phyloP scores from a whole-genome alignment of 1,140 invertebrate genomes.

The Ceratosolen fusciceps region DNA sequence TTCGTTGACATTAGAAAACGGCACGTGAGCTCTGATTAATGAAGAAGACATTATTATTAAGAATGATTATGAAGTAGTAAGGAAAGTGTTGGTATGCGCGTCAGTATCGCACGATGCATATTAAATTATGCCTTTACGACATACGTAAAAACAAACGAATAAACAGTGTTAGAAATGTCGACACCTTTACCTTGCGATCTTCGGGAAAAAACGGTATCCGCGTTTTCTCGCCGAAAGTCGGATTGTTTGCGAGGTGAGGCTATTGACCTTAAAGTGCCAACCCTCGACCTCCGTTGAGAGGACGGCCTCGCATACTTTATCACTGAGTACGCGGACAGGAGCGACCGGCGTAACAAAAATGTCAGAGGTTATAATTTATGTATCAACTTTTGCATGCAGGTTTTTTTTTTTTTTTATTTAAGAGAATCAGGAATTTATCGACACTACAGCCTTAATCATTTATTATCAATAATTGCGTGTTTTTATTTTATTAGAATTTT shows the following conservation, averaged over 20 bases:
- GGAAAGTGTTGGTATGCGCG: too few relatives aligned
- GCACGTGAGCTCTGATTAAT: too few relatives aligned
- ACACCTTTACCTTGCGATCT: slow-evolving; percentile 66
- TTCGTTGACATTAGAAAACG: too few relatives aligned
- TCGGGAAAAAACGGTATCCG: slow-evolving; percentile 69
- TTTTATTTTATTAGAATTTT: too few relatives aligned
- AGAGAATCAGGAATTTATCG: too few relatives aligned
- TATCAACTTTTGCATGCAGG: background rate
- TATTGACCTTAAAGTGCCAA: slow-evolving; percentile 70
- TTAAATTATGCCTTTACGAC: too few relatives aligned
- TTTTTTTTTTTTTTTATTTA: too few relatives aligned
- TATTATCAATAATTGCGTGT: too few relatives aligned
- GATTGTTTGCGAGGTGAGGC: slow-evolving; percentile 67
- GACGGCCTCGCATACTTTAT: slow-evolving; percentile 69
- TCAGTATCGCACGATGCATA: too few relatives aligned
- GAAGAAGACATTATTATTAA: too few relatives aligned
- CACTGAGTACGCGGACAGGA: slow-evolving; percentile 54
- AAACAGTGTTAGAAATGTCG: background rate
- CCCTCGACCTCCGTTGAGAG: slow-evolving; percentile 68
- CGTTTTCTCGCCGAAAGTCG: slow-evolving; percentile 70
- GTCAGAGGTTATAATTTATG: background rate
- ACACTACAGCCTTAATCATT: too few relatives aligned
- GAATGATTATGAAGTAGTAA: too few relatives aligned
- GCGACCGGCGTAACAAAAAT: background rate
- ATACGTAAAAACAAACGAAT: background rate